phyloP scores from a whole-genome alignment of 2,888 invertebrate species.

The Eurytoma adleriae region DNA sequence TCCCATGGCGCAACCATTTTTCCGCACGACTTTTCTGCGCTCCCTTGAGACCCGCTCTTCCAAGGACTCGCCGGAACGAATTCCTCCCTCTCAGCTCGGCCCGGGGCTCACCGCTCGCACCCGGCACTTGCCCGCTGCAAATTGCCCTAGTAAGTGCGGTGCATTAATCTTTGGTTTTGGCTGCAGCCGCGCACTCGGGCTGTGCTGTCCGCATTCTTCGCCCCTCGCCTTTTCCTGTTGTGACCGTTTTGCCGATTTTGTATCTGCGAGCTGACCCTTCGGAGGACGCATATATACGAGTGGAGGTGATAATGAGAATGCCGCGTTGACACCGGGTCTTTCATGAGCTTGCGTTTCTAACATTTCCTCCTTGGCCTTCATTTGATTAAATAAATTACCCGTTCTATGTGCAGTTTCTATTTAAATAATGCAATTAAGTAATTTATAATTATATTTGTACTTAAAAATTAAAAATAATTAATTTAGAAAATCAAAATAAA shows the following conservation, averaged over 20 bases:
- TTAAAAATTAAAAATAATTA: too few relatives aligned
- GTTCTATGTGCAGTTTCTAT: too few relatives aligned
- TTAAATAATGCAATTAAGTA: too few relatives aligned
- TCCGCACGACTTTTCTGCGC: slow-evolving; percentile 29
- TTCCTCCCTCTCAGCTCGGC: slow-evolving; percentile 64
- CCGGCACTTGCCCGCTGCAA: slow-evolving; percentile 63
- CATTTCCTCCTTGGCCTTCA: slow-evolving; percentile 61
- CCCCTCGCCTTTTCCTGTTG: too few relatives aligned
- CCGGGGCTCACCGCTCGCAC: slow-evolving; percentile 55
- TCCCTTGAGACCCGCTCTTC: slow-evolving; percentile 14
- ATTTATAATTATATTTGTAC: too few relatives aligned
- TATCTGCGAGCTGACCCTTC: too few relatives aligned
- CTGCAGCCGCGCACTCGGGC: slow-evolving; percentile 67
- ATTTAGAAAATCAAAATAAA: too few relatives aligned
- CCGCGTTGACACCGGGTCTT: slow-evolving; percentile 68
- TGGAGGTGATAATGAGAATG: slow-evolving; percentile 70
- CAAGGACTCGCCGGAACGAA: slow-evolving; percentile 64
- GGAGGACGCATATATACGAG: neutral
- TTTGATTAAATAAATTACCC: slow-evolving; percentile 68
- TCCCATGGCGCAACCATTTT: slow-evolving; percentile 19
- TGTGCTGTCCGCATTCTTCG: slow-evolving; percentile 17
- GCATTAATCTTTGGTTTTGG: slow-evolving; percentile 76
- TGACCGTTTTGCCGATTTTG: too few relatives aligned
- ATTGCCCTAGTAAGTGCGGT: slow-evolving; percentile 76
- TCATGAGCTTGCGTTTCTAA: slow-evolving; percentile 59